These are phyloP conservation scores for Harpagoxenus sublaevis DNA, from an alignment of 2,888 invertebrate species.

Conservation along the genomic window DNA sequence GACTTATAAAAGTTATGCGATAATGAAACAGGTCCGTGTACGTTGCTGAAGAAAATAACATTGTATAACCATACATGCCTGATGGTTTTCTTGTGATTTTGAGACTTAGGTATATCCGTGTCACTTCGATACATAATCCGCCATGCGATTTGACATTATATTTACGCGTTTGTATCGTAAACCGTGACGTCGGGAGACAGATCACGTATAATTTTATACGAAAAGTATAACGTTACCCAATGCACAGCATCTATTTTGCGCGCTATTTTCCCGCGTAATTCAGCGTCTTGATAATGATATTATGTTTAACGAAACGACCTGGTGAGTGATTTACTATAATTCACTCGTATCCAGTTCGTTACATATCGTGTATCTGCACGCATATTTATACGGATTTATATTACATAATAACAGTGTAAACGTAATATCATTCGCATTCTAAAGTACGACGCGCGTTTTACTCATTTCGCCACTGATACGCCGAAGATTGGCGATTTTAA, in stretches of 20 bases:
- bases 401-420: conserved; percentile 8
- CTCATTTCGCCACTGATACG: background rate
- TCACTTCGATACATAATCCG: conserved; percentile 48
- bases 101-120: conserved; percentile 34
- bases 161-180: conserved; percentile 6
- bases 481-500: background rate
- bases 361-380: background rate
- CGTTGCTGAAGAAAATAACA: background rate
- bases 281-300: conserved; percentile 35
- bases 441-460: conserved; percentile 12
- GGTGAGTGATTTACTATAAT: conserved; percentile 32
- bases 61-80: conserved; percentile 11
- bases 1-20: background rate
- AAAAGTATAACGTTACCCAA: conserved; percentile 33
- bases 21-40: background rate
- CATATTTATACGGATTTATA: conserved; percentile 25
- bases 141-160: conserved; percentile 42
- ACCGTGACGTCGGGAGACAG: background rate
- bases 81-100: background rate
- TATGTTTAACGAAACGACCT: conserved; percentile 30
- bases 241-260: background rate
- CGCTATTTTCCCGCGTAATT: conserved; percentile 25
- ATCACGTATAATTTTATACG: conserved; percentile 19
- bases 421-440: conserved; percentile 1
- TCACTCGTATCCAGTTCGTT: conserved; percentile 20